Evolutionary conservation across 1,140 invertebrate genomes (phyloP), one percentile per base, ranked within the genome.

Genomic region (Lineus longissimus): DNA sequence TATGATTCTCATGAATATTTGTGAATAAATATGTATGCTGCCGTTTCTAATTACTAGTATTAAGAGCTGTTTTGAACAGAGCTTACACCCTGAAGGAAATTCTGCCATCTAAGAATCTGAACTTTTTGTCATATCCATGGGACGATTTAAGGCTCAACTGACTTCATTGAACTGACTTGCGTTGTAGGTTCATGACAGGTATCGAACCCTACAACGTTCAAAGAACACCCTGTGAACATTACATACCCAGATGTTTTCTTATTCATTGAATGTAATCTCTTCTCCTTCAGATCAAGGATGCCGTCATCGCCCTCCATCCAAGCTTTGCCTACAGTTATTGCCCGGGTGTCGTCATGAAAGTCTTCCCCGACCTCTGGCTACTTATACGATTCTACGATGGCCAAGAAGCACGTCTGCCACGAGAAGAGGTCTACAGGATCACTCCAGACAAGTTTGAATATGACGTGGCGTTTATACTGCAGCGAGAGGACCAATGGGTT

Each of bases 231-330:
- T 13, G 19, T 13, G 19, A 11, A 13, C 40, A 43, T 11, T 11
- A 13, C 19, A 43, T 11, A 43, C 40, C 40, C 40, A 43, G 19
- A 43, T 23, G 47, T 6, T 23, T 51, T 51, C n/a, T n/a, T 51
- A 51, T 51, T 51, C 19, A 43, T 13, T 23, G n/a, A 23, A 51
- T 23, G n/a, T 51, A 6, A 23, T 19, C 47, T 7, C n/a, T 51
- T 11, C n/a, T 41, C 27, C 60, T 61, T 41, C 68, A 76, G 75
- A 45, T 57, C 36, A 43, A 69, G 30, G 65, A 70, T 56, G 33
- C 65, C 30, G 75, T 77, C 43, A 66, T 78, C n/a, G 76, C 71
- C 9, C 63, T 66, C 15, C 75, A 77, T 56, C 75, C 75, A 15
- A 61, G 68, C 41, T 75, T 67, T 62, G 63, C 61, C 33, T 73